Conservation (phyloP, 2,113 vertebrate species). For the Merops nubicus region DNA sequence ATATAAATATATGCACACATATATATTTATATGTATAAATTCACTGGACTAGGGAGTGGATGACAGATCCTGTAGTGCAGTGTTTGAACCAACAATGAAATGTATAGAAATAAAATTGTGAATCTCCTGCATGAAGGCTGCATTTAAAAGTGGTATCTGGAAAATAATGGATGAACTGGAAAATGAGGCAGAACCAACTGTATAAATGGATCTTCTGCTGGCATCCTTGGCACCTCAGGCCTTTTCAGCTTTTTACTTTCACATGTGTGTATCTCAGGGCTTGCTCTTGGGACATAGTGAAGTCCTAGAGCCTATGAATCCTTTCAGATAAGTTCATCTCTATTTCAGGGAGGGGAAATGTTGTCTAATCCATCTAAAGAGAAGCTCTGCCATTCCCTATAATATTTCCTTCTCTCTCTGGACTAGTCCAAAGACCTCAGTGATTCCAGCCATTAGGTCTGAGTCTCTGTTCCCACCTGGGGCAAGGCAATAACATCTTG, state of each 20-base stretch:
- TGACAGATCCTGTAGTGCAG: background rate
- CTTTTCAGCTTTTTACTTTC: background rate
- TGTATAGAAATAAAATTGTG: background rate
- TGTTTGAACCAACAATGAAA: background rate
- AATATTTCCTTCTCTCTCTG: background rate
- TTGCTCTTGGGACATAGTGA: background rate
- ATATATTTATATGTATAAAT: background rate
- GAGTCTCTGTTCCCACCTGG: background rate
- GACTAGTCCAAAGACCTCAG: background rate
- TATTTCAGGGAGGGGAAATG: background rate
- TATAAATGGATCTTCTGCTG: background rate
- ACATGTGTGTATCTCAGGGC: accelerated
- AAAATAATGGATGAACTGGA: background rate
- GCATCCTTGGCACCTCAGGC: accelerated
- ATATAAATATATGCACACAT: no score
- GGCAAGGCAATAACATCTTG: background rate
- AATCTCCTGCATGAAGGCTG: background rate
- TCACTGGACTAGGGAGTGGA: background rate
- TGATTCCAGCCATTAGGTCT: background rate
- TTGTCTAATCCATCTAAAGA: background rate
- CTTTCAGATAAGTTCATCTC: background rate
- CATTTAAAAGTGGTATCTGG: background rate
- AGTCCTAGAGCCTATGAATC: background rate
- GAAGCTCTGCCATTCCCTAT: background rate
- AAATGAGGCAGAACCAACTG: background rate